These are phyloP conservation scores for Halocynthia roretzi DNA, from an alignment of 23 tunicate genomes.

Conservation along the genomic window DNA sequence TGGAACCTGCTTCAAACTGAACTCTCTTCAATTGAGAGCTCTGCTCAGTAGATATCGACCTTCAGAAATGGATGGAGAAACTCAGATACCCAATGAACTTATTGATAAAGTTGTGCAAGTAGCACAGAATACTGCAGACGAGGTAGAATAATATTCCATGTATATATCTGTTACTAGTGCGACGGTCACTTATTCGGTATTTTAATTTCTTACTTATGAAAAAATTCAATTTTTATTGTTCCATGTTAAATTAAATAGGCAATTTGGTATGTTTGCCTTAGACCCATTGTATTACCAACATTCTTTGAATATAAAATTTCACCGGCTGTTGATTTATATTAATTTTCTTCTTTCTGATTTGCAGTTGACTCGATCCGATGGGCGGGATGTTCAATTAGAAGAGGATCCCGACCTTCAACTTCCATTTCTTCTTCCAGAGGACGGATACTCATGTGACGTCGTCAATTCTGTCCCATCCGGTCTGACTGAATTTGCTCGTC, in stretches of 20 bases:
- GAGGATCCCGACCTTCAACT: constrained; percentile 95
- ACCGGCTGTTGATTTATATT: too few species aligned
- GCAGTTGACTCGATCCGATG: constrained; percentile 81
- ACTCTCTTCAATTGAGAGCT: constrained; percentile 82
- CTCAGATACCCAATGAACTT: constrained; percentile 58
- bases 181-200: too few species aligned
- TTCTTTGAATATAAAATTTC: too few species aligned
- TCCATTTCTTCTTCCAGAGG: constrained; percentile 94
- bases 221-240: too few species aligned
- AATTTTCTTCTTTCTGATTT: background rate
- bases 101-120: constrained; percentile 84
- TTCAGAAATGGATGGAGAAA: constrained; percentile 37
- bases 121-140: constrained; percentile 75
- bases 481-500: constrained; percentile 69
- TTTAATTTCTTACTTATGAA: too few species aligned
- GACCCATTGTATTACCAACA: too few species aligned
- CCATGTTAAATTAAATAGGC: too few species aligned
- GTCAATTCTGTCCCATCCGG: constrained; percentile 92
- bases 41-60: constrained; percentile 63
- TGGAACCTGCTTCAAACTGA: constrained; percentile 90
- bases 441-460: constrained; percentile 94
- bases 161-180: too few species aligned
- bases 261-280: too few species aligned
- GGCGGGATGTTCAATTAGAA: constrained; percentile 51
- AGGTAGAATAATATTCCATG: constrained; percentile 21